Evolutionary conservation across 2,113 vertebrate species (phyloP).

Genomic region (Ahaetulla prasina): DNA sequence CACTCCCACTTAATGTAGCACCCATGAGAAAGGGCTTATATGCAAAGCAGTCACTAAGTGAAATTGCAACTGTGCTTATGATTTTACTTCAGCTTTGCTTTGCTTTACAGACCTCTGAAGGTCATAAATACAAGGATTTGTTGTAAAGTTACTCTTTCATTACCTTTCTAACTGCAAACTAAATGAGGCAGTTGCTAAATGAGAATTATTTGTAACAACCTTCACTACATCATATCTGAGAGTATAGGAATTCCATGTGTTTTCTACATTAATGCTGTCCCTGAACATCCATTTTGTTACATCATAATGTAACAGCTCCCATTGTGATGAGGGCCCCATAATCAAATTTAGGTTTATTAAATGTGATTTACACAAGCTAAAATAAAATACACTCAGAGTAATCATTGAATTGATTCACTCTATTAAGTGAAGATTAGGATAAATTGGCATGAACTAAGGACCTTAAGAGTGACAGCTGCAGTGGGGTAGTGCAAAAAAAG

Average conservation of each 20-base stretch:
- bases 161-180: not conserved
- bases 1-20: not conserved
- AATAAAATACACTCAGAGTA: not conserved
- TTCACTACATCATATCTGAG: not conserved
- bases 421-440: not conserved
- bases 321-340: not conserved
- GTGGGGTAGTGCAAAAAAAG: not conserved
- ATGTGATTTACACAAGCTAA: not conserved
- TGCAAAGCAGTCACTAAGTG: not conserved
- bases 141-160: not conserved
- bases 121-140: not conserved
- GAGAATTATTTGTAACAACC: not conserved
- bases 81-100: not conserved
- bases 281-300: not conserved
- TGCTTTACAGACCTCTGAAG: not conserved
- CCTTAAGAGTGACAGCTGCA: not conserved
- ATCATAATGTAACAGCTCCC: not conserved
- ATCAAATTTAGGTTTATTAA: not conserved
- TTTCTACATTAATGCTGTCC: not conserved
- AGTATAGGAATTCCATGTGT: not conserved
- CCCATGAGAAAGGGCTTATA: not conserved
- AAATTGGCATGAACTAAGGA: not conserved
- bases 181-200: not conserved
- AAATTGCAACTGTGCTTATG: not conserved
- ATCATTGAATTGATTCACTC: not conserved